A percentile compares a stretch with the other conserved stretches of the same genome.
phyloP scores from a whole-genome alignment of 2,797 vertebrate species.

The Rhabdophis nuchalis region DNA sequence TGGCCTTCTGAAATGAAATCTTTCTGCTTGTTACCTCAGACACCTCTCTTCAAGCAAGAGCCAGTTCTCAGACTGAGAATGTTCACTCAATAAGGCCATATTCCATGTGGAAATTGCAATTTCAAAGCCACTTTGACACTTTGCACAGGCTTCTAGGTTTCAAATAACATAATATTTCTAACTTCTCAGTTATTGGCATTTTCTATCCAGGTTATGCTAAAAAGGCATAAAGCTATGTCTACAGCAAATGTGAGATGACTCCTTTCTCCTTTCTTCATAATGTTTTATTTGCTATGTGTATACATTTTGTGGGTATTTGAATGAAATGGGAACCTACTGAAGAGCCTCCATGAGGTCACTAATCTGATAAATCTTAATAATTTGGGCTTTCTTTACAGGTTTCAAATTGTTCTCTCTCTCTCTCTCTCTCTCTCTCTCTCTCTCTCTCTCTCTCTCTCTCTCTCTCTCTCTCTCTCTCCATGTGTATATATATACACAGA shows the following conservation, averaged over 20 bases:
- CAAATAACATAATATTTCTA: background rate
- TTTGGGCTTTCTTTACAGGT: background rate
- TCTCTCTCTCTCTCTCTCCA: no score
- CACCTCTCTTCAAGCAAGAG: background rate
- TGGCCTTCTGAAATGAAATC: background rate
- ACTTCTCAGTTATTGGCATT: background rate
- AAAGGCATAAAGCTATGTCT: background rate
- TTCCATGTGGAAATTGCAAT: background rate
- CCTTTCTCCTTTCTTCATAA: background rate
- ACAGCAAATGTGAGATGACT: background rate
- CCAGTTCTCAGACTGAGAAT: background rate
- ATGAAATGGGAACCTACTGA: background rate
- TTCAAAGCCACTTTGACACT: background rate
- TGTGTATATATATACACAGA: background rate
- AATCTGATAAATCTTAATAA: background rate
- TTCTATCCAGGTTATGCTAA: background rate
- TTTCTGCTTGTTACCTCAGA: background rate
- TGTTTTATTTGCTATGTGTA: background rate
- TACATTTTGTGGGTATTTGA: background rate
- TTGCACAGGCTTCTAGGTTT: background rate
- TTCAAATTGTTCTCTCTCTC: background rate
- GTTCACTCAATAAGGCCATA: background rate
- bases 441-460: no score
- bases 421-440: no score
- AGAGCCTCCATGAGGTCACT: background rate